Conservation (phyloP, 2,797 vertebrate species). For the Enteromius unitaeniatus region DNA sequence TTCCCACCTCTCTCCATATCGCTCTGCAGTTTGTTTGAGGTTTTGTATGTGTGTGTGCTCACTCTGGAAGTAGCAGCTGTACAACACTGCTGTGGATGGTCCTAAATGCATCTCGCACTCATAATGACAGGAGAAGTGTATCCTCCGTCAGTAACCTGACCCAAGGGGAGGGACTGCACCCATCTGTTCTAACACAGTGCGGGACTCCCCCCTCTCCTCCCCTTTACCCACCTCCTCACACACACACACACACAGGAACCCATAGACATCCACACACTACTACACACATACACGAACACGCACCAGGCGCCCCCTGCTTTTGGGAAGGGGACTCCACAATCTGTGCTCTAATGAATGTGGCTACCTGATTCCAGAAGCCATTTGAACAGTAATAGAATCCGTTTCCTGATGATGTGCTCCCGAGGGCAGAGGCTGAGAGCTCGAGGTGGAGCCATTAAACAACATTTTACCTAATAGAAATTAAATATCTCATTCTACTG, state of each 20-base stretch:
- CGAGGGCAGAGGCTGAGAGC: slow-evolving; percentile 52
- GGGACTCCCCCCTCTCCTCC: slow-evolving; percentile 57
- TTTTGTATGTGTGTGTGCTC: slow-evolving; percentile 51
- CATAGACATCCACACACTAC: slow-evolving; percentile 1
- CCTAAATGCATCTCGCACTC: slow-evolving; percentile 51
- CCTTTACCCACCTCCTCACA: slow-evolving; percentile 56
- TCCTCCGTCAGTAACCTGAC: slow-evolving; percentile 65
- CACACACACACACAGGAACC: slow-evolving; percentile 33
- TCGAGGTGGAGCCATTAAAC: slow-evolving; percentile 65
- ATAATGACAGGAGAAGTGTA: slow-evolving; percentile 59
- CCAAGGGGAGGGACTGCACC: slow-evolving; percentile 61
- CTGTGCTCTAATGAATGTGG: slow-evolving; percentile 65
- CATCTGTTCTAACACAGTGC: slow-evolving; percentile 66
- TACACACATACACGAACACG: slow-evolving; percentile 26
- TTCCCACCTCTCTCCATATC: slow-evolving; percentile 26
- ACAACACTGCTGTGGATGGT: slow-evolving; percentile 44
- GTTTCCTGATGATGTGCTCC: slow-evolving; percentile 60
- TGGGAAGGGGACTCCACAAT: slow-evolving; percentile 53
- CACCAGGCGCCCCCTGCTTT: slow-evolving; percentile 43
- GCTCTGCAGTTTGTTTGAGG: slow-evolving; percentile 46
- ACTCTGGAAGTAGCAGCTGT: slow-evolving; percentile 67
- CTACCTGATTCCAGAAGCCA: slow-evolving; percentile 66
- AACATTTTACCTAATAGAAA: slow-evolving; percentile 67
- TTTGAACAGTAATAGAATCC: slow-evolving; percentile 68
- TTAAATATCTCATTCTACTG: slow-evolving; percentile 64